A percentile compares a stretch with the other conserved stretches of the same genome.
These are phyloP conservation scores for Callosobruchus maculatus DNA, from an alignment of 2,888 invertebrate species.

Conservation along the genomic window DNA sequence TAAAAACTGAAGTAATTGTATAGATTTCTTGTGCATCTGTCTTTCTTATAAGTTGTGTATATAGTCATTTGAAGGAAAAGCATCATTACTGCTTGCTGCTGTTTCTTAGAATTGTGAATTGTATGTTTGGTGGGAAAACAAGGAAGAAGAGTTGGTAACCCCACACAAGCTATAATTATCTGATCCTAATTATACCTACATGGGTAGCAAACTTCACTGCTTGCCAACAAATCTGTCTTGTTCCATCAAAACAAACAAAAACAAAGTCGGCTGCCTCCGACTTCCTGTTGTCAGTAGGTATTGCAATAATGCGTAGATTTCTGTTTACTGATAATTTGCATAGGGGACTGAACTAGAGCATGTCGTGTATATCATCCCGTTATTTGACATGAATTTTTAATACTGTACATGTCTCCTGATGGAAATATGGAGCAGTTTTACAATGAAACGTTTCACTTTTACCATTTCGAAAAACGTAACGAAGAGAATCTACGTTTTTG, in stretches of 20 bases:
- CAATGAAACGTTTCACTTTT: background rate
- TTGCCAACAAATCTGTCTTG: background rate
- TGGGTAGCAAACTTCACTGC: background rate
- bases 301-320: background rate
- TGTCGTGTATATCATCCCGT: background rate
- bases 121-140: background rate
- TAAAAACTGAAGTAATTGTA: too few relatives aligned
- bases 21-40: too few relatives aligned
- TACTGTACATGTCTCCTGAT: background rate
- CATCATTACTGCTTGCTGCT: too few relatives aligned
- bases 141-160: background rate
- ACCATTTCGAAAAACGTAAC: background rate
- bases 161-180: background rate
- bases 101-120: too few relatives aligned
- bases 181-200: background rate
- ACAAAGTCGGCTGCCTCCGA: background rate
- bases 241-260: background rate
- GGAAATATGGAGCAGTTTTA: background rate
- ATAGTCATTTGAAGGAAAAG: too few relatives aligned
- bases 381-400: background rate
- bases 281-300: background rate
- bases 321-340: background rate
- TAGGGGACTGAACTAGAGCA: background rate
- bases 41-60: too few relatives aligned
- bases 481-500: background rate